phyloP scores from a whole-genome alignment of 2,797 vertebrate genomes.

The Lophotriccus pileatus region DNA sequence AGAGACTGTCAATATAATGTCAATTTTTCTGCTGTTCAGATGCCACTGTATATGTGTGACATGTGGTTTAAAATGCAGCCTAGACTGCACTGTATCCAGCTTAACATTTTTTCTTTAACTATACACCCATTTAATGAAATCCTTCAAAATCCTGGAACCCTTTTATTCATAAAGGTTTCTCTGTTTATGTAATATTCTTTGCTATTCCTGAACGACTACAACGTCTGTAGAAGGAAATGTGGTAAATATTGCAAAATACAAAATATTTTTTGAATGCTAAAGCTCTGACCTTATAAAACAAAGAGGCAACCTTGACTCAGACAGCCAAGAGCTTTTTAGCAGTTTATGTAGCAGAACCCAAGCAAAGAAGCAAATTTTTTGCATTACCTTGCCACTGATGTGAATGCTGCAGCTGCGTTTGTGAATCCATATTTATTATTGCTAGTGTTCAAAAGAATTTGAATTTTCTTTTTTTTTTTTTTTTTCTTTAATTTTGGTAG shows the following conservation, averaged over 20 bases:
- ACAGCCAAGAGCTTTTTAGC: slow-evolving; percentile 32
- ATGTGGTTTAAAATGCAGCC: background rate
- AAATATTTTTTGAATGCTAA: background rate
- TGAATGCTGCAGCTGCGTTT: background rate
- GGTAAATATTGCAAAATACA: background rate
- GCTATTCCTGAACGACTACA: background rate
- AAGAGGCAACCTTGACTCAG: slow-evolving; percentile 31
- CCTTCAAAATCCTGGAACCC: background rate
- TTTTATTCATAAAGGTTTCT: slow-evolving; percentile 1
- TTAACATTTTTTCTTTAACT: background rate
- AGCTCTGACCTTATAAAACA: background rate
- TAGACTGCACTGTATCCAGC: background rate
- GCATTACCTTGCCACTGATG: slow-evolving; percentile 11
- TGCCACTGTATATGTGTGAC: background rate
- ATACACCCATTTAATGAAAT: background rate
- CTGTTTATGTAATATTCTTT: background rate
- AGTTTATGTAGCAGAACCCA: slow-evolving; percentile 52
- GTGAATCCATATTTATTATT: slow-evolving; percentile 17
- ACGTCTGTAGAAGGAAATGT: background rate
- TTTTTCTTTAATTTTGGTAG: slow-evolving; percentile 33
- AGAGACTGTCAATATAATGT: background rate
- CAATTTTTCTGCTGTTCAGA: background rate
- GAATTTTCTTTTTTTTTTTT: background rate
- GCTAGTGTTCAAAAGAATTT: slow-evolving; percentile 56
- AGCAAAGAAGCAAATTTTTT: slow-evolving; percentile 20